phyloP scores from a whole-genome alignment of 2,888 invertebrate genomes.

The Tetrapedia diversipes region DNA sequence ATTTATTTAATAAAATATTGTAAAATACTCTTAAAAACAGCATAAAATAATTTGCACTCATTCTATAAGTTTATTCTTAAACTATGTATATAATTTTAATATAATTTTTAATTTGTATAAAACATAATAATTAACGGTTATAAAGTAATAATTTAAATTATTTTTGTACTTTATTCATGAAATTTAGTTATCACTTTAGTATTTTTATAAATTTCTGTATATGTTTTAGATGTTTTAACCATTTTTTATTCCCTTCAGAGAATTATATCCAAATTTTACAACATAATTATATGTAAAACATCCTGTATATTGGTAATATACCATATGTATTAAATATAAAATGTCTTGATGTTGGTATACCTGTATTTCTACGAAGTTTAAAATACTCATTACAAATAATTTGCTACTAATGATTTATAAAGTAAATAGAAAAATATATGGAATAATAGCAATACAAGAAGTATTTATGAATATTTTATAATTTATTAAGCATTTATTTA shows the following conservation, averaged over 20 bases:
- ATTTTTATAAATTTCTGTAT: neutral
- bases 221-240: neutral
- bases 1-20: neutral
- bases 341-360: constrained; percentile 18
- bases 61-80: neutral
- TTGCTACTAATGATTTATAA: neutral
- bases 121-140: neutral
- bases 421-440: neutral
- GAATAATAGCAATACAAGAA: constrained; percentile 8
- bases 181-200: neutral
- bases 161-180: neutral
- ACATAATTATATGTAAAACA: too few relatives aligned
- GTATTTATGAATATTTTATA: constrained; percentile 31
- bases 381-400: neutral
- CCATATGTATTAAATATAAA: neutral
- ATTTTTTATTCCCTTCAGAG: neutral
- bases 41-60: neutral
- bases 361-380: constrained; percentile 3
- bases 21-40: neutral
- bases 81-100: neutral
- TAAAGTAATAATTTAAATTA: neutral
- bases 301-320: too few relatives aligned
- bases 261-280: neutral
- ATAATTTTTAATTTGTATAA: neutral
- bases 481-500: constrained; percentile 42